phyloP scores from a whole-genome alignment of 2,797 vertebrate species.

The Protonibea diacanthus region DNA sequence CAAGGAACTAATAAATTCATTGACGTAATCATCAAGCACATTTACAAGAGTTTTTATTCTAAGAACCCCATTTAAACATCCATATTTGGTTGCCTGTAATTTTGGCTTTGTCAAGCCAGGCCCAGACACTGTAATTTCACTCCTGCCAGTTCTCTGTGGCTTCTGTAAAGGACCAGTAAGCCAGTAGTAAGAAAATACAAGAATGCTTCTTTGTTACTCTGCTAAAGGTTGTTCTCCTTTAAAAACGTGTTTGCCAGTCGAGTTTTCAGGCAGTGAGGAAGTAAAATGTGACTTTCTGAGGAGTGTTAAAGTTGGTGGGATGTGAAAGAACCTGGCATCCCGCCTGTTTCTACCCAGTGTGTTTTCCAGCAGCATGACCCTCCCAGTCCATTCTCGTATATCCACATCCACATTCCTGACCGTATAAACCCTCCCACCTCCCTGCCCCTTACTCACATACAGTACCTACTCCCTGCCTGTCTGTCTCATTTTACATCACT shows the following conservation, averaged over 20 bases:
- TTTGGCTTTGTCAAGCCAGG: conserved; percentile 25
- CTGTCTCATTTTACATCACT: conserved; percentile 12
- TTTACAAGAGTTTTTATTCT: conserved; percentile 5
- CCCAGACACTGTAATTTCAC: conserved; percentile 45
- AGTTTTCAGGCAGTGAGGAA: background rate
- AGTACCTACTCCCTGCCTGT: conserved; percentile 5
- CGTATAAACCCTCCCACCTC: conserved; percentile 38
- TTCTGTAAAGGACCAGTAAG: conserved; percentile 21
- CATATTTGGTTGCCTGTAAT: conserved; percentile 41
- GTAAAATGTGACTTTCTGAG: conserved; percentile 13
- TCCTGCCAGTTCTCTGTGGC: conserved; percentile 56
- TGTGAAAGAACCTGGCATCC: conserved; percentile 32
- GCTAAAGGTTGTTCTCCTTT: conserved; percentile 3
- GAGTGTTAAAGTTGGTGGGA: conserved; percentile 11
- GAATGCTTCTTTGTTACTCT: background rate
- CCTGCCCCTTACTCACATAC: conserved; percentile 16
- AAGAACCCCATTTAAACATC: conserved; percentile 26
- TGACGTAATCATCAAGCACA: background rate
- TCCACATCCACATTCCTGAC: conserved; percentile 72
- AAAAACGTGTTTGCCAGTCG: conserved; percentile 7
- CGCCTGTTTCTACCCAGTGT: conserved; percentile 37
- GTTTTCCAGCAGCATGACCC: conserved; percentile 52
- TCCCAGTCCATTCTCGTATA: conserved; percentile 43
- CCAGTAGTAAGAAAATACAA: conserved; percentile 20
- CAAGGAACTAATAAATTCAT: conserved; percentile 17